Conservation (phyloP, 2,113 vertebrate species). For the Pterophyllum scalare region DNA sequence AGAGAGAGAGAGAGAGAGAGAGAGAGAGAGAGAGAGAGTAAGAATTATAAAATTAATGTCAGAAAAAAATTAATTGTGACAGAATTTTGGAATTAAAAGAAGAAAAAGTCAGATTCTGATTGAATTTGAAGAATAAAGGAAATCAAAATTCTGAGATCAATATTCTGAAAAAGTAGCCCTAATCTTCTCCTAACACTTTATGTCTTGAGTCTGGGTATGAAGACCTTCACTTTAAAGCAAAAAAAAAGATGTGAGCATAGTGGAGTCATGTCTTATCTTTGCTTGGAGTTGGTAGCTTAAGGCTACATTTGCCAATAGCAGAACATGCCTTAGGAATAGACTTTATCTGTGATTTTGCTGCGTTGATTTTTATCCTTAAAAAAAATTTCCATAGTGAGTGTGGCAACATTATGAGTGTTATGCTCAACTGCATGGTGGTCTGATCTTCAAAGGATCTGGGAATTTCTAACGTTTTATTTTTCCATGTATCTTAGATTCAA, state of each 20-base stretch:
- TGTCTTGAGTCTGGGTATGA: background rate
- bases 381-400: too few relatives aligned
- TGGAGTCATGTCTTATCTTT: background rate
- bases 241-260: background rate
- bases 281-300: background rate
- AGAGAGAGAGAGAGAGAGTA: too few relatives aligned
- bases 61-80: too few relatives aligned
- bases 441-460: background rate
- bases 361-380: background rate
- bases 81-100: too few relatives aligned
- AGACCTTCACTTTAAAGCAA: background rate
- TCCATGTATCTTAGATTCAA: background rate
- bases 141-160: too few relatives aligned
- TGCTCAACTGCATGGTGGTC: background rate
- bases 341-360: background rate
- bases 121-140: too few relatives aligned
- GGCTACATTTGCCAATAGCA: background rate
- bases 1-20: too few relatives aligned
- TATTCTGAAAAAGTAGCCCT: too few relatives aligned
- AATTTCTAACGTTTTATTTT: background rate
- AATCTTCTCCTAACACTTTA: background rate
- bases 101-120: too few relatives aligned
- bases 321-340: background rate
- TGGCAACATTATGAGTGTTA: background rate
- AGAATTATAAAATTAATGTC: too few relatives aligned